Evolutionary conservation across 92 coral and sea anemone species (phyloP), one percentile per base, ranked within the genome.

Genomic region (Zoanthus gigantus): DNA sequence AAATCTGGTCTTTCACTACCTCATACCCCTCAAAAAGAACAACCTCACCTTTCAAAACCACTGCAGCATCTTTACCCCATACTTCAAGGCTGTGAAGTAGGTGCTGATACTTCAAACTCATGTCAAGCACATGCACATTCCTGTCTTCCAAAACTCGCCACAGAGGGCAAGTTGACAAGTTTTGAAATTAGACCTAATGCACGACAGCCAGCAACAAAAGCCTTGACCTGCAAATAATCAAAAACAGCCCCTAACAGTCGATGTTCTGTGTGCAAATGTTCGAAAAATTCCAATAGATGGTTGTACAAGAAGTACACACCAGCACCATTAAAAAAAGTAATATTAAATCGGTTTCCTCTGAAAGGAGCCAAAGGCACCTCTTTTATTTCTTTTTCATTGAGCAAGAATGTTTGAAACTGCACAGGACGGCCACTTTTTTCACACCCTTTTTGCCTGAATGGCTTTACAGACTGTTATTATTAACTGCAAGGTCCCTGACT

Each of bases 281-380:
- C 47, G 54, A 54, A 77, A 77, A 77, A n/a, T 14, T 77, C 47
- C 42, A 53, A 23, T 31, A 77, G 18, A 47, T 77, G 66, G 61
- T 37, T 77, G 47, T 77, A 57, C 46, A 77, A 77, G 42, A 53
- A 77, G 28, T 54, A 77, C n/a, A 54, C 66, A 54, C 82, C 82
- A 76, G 80, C 80, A 76, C 80, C 80, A 76, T 76, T 76, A 54
- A 48, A 76, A 74, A 76, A 76, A n/a, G 80, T 76, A 54, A 76
- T 76, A 45, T 76, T 76, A 32, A 76, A 76, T 29, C 65, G 65
- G 58, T 76, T 76, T 76, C 65, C 66, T 76, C 44, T 76, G 66
- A 76, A 52, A 45, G 80, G 65, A 50, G 79, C 79, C 23, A 74
- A 50, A 50, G 80, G 84, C 16, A 76, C 65, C 23, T 48, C 65